These are phyloP conservation scores for Mythimna loreyi DNA, from an alignment of 2,888 invertebrate genomes.

Conservation along the genomic window DNA sequence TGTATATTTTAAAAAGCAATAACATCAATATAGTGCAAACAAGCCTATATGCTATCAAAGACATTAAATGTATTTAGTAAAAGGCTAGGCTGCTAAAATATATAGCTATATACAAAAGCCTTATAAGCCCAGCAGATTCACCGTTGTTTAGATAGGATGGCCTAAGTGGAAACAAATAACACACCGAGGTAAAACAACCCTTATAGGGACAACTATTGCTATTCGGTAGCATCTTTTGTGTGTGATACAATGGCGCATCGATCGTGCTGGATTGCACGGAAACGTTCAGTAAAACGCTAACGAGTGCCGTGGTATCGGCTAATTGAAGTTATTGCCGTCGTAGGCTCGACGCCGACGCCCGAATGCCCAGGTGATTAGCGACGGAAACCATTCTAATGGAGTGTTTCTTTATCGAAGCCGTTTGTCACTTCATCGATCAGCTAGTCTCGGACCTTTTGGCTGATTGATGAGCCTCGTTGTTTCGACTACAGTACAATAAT, in stretches of 20 bases:
- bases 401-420: slow-evolving; percentile 72
- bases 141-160: slow-evolving; percentile 63
- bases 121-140: slow-evolving; percentile 62
- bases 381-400: slow-evolving; percentile 75
- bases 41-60: slow-evolving; percentile 35
- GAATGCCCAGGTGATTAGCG: slow-evolving; percentile 71
- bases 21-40: slow-evolving; percentile 22
- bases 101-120: slow-evolving; percentile 45
- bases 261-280: slow-evolving; percentile 82
- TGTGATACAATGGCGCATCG: slow-evolving; percentile 86
- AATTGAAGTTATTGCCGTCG: slow-evolving; percentile 84
- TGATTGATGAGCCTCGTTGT: slow-evolving; percentile 44
- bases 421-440: slow-evolving; percentile 81
- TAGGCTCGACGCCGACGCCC: slow-evolving; percentile 53
- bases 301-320: slow-evolving; percentile 78
- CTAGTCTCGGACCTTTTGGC: slow-evolving; percentile 27
- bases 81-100: slow-evolving; percentile 31
- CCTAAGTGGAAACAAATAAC: slow-evolving; percentile 84
- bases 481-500: neutral
- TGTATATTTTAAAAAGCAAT: slow-evolving; percentile 40
- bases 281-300: slow-evolving; percentile 82
- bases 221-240: slow-evolving; percentile 86
- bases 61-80: slow-evolving; percentile 40
- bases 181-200: slow-evolving; percentile 77
- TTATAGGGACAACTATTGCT: slow-evolving; percentile 83